Percentiles rank a stretch among this genome's conserved stretches.
phyloP scores from a whole-genome alignment of 2,888 invertebrate genomes.

The Agonopterix arenella region DNA sequence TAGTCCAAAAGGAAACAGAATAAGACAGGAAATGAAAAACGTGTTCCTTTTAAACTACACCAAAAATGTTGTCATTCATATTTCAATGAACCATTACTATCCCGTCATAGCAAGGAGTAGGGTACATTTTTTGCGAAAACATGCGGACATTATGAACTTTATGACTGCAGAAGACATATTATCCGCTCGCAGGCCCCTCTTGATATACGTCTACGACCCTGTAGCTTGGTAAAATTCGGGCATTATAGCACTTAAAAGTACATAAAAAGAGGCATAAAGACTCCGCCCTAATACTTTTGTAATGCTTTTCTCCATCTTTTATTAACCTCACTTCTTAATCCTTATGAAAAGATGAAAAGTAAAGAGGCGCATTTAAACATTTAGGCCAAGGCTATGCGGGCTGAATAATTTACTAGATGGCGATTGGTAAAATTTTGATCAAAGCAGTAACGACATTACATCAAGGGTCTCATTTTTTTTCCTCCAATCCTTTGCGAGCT shows the following conservation, averaged over 20 bases:
- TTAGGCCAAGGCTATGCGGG: too few species aligned
- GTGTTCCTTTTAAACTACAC: too few species aligned
- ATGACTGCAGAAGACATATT: slow-evolving; percentile 3
- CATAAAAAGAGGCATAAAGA: slow-evolving; percentile 7
- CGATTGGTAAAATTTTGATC: too few species aligned
- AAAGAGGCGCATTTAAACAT: too few species aligned
- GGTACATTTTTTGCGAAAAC: slow-evolving; percentile 3
- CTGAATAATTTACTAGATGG: too few species aligned
- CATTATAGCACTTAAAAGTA: slow-evolving; percentile 11
- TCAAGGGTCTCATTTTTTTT: too few species aligned
- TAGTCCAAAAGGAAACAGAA: too few species aligned
- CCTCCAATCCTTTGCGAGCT: too few species aligned
- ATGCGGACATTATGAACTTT: slow-evolving; percentile 5
- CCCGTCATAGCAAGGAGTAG: background rate
- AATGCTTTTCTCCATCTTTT: slow-evolving; percentile 4
- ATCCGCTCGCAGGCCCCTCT: slow-evolving; percentile 1
- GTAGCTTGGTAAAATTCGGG: slow-evolving; percentile 3
- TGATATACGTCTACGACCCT: slow-evolving; percentile 3
- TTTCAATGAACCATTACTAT: background rate
- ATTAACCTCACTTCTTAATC: slow-evolving; percentile 11
- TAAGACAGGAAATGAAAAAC: too few species aligned
- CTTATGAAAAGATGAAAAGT: background rate
- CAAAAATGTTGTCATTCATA: too few species aligned
- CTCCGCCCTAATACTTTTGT: slow-evolving; percentile 7
- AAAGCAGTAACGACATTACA: too few species aligned